phyloP scores from a whole-genome alignment of 37 sponge, comb jelly and placozoan genomes.

The Cliona cf. orientalis region DNA sequence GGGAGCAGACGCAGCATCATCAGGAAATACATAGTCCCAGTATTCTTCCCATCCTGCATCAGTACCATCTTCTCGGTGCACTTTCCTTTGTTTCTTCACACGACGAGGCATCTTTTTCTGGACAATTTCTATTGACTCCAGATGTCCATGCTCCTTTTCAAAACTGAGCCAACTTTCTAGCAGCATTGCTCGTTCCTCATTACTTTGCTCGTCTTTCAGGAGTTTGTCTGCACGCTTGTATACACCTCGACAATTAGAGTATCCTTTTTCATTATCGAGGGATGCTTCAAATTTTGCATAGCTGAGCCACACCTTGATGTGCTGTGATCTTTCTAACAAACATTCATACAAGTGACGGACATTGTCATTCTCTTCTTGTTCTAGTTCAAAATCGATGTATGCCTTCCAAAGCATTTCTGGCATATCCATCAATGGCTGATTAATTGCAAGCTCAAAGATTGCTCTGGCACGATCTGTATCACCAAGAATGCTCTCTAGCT shows the following conservation, averaged over 20 bases:
- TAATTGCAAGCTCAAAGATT: constrained; percentile 92
- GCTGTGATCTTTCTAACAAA: constrained; percentile 92
- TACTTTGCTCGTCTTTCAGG: constrained; percentile 39
- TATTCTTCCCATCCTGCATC: constrained; percentile 99
- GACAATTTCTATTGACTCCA: constrained; percentile 51
- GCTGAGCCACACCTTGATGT: constrained; percentile 97
- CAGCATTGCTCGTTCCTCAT: constrained; percentile 83
- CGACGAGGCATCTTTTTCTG: constrained; percentile 78
- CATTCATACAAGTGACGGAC: constrained; percentile 82
- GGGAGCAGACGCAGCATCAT: constrained; percentile 79
- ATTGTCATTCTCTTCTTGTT: constrained; percentile 81
- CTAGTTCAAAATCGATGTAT: constrained; percentile 97
- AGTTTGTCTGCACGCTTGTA: constrained; percentile 68
- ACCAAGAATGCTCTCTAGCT: constrained; percentile 86
- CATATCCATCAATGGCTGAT: constrained; percentile 96
- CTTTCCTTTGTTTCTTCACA: constrained; percentile 94
- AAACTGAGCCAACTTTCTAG: constrained; percentile 94
- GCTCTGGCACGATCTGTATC: constrained; percentile 91
- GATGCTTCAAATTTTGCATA: constrained; percentile 92
- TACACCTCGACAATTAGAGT: constrained; percentile 38
- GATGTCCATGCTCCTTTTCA: constrained; percentile 77
- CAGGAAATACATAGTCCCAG: constrained; percentile 99
- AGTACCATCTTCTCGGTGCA: constrained; percentile 87
- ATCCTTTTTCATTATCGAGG: constrained; percentile 19
- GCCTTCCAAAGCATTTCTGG: constrained; percentile 99